Evolutionary conservation across 2,888 invertebrate genomes (phyloP).

Genomic region (Meteorus colon): DNA sequence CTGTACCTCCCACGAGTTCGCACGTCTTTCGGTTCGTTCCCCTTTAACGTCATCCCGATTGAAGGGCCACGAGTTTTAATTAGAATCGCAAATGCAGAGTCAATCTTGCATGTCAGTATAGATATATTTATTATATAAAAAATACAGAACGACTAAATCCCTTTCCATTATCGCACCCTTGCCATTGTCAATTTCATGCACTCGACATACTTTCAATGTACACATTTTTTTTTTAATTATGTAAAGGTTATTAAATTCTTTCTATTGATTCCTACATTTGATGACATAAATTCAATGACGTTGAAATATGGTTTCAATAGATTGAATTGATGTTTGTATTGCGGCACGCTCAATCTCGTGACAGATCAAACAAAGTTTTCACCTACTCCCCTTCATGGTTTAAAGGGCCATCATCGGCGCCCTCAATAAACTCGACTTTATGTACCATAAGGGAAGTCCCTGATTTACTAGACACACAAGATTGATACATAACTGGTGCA

Average conservation of each 20-base stretch:
- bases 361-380: slow-evolving; percentile 52
- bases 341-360: slow-evolving; percentile 41
- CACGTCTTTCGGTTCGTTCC: background rate
- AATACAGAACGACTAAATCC: background rate
- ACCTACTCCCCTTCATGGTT: slow-evolving; percentile 15
- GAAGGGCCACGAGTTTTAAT: slow-evolving; percentile 32
- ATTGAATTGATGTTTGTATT: slow-evolving; percentile 59
- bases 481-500: background rate
- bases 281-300: background rate
- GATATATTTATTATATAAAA: background rate
- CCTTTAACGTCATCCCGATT: slow-evolving; percentile 31
- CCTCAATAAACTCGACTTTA: slow-evolving; percentile 26
- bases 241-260: no score
- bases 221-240: background rate
- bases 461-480: background rate
- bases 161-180: slow-evolving; percentile 1
- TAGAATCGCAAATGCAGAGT: slow-evolving; percentile 32
- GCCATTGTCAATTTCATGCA: slow-evolving; percentile 2
- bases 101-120: background rate
- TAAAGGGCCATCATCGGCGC: slow-evolving; percentile 5
- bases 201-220: background rate
- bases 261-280: background rate
- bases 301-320: slow-evolving; percentile 57
- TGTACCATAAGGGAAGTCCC: background rate
- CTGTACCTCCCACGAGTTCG: background rate